Evolutionary conservation across 2,797 vertebrate genomes (phyloP), one percentile per base, ranked within the genome.

Genomic region (Forpus xanthops): DNA sequence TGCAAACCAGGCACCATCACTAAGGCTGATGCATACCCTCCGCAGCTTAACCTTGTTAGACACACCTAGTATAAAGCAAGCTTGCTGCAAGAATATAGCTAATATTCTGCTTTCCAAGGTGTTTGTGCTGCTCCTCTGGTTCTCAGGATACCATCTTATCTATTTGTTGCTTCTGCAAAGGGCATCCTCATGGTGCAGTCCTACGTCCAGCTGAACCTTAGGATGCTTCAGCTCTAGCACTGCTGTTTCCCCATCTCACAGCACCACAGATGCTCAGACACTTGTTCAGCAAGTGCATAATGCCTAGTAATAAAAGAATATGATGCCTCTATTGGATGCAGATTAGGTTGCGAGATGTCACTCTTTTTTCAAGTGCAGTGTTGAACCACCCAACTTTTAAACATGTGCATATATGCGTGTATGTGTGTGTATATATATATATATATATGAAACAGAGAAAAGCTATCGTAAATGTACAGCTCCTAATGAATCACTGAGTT

Each of bases 401-500:
- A 94, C 84, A 95, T 16, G 3, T 64, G 55, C 33, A 24, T 58
- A 35, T 15, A 24, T 23, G 20, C 23, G 31, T n/a, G 16, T 11
- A 11, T 53, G 18, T 19, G 10, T 9, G 1, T 20, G 64, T 94
- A 87, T 85, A 87, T 19, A 71, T 94, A 87, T 84, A 87, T 93
- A 77, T 83, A 75, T 77, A 85, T 93, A 87, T 77, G 89, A 95
- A 96, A 94, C 42, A 16, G 83, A 91, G 85, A 90, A 92, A 94
- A 93, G 83, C 75, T 62, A 31, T 47, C 37, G 1, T 91, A 96
- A 96, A 93, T 90, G 92, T 93, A 77, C 80, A 11, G 71, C 30
- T 94, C 80, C 91, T 91, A 92, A 96, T 94, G 95, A 94, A 96
- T 96, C 92, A 90, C 89, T 37, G 94, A 72, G 37, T 90, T 90